Evolutionary conservation across 1,140 invertebrate genomes (phyloP), one percentile per base, ranked within the genome.

Genomic region (Euwallacea fornicatus): DNA sequence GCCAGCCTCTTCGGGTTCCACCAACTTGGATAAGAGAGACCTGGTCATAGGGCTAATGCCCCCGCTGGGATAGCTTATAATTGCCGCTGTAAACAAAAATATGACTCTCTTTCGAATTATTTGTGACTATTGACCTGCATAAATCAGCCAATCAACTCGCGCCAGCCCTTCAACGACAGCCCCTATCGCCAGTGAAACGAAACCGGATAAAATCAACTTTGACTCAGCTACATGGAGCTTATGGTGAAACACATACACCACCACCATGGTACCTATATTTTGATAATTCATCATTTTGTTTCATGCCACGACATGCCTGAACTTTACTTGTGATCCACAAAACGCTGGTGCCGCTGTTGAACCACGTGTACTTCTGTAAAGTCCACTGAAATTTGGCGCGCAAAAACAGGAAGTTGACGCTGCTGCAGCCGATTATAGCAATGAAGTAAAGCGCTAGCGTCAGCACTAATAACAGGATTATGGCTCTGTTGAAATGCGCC

Each of bases 311-410:
- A 65, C 7, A 2, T 50, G 46, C 13, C 46, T 11, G 13, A 50
- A 50, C 9, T 41, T 69, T 53, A 69, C 66, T 54, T 16, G 47
- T 16, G n/a, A 87, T 85, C 9, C 82, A 81, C 0, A 80, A 74
- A 42, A 83, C 78, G 79, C 80, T 82, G 74, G 66, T 83, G 62
- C 76, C 83, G 66, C 82, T 81, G 41, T 82, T 84, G 74, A 82
- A 89, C 60, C 83, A 80, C 0, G 85, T 87, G 71, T 85, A 91
- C 50, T 89, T 81, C 50, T 84, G 76, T 59, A 90, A 81, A 16
- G 85, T 82, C 90, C 90, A 92, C 16, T 86, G 83, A 21, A 92
- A 85, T 76, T 87, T 87, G 21, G 88, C 84, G 60, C 87, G 87
- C 7, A 85, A 79, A 75, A 89, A 91, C 66, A 91, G 73, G 77